Evolutionary conservation across 2,113 vertebrate species (phyloP), one percentile per base, ranked within the genome.

Genomic region (Phycodurus eques): DNA sequence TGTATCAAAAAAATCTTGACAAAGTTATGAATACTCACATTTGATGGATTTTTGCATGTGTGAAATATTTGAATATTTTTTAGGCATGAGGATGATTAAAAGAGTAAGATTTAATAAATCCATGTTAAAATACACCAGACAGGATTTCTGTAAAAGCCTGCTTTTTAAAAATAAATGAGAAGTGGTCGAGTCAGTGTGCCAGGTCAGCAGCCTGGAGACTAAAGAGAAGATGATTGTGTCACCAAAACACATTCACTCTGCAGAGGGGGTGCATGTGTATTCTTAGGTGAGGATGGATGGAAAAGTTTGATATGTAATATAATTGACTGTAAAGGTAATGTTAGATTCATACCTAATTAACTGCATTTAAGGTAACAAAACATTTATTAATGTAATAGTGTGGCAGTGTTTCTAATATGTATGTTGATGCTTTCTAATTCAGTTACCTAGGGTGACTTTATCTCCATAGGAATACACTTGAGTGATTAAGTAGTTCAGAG

Each of bases 141-240:
- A 65, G 22, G 39, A 56, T 43, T 74, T 59, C 66, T n/a, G 61
- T 67, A 33, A 33, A 72, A 72, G 22, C 31, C 70, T 68, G 60
- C 63, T 64, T 80, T 80, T 46, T 83, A 67, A 19, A 77, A 72
- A 77, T 72, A 65, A 71, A 72, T 77, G 75, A 54, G 78, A 81
- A 83, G 74, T 71, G 69, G 79, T 70, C 60, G 2, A n/a, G 67
- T 65, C 47, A 15, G 43, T 56, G 72, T 82, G 83, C 82, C 77
- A 73, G 80, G 80, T 83, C 80, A 83, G 82, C 76, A 78, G 71
- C 68, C 57, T 68, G 70, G n/a, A 83, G 77, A 80, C 88, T 80
- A 83, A 74, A 85, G 68, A 78, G 62, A 10, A 75, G 70, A 14
- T 75, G 76, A 74, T 54, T 46, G 61, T 68, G 33, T 51, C 33